Base-by-base conservation (phyloP, 92 coral and sea anemone species). In the Virgularia gustaviana region DNA sequence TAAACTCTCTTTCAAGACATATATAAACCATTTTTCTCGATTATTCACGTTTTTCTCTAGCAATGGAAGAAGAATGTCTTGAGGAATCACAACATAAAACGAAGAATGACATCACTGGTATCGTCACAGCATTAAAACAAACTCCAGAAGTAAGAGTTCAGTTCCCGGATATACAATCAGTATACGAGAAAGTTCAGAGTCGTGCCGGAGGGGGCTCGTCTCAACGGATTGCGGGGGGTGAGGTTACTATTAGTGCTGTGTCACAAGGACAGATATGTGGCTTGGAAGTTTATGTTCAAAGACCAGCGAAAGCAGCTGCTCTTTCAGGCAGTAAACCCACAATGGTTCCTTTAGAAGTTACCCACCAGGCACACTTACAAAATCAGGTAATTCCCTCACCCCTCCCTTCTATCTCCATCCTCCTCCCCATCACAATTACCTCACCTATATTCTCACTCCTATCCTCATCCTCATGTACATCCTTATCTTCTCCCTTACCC, bases 271-370 rank as follows among this genome's bases (percentile, higher is more conserved):
- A 90, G 41, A 81, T 92, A 22, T 86, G 85, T 22, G 90, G 84
- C 31, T 83, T 92, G 6, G 92, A 92, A 55, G 98, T 92, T 44
- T 92, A 82, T 31, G 96, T 90, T 36, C 87, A 92, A 64, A 85
- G 98, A 57, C 68, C 83, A 25, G 92, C 98, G 0, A 87, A 92
- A 75, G 98, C 98, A 16, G 98, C 98, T 2, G 90, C 83, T 13
- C 88, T 92, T 19, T 92, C 90, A 60, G 98, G 98, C 0, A 96
- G 89, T 62, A 83, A 73, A 37, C 89, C 89, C 52, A 96, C 96
- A 63, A 86, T 81, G 70, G 88, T 92, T 49, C 96, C 96, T 3
- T 90, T 92, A 65, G 59, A 41, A 52, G 60, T 67, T 12, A 67
- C 36, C 9, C 44, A 67, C 37, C 58, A 67, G 22, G 38, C 53